A percentile compares a stretch with the other conserved stretches of the same genome.
Evolutionary conservation across 2,797 vertebrate species (phyloP).

Genomic region (Chelmon rostratus): DNA sequence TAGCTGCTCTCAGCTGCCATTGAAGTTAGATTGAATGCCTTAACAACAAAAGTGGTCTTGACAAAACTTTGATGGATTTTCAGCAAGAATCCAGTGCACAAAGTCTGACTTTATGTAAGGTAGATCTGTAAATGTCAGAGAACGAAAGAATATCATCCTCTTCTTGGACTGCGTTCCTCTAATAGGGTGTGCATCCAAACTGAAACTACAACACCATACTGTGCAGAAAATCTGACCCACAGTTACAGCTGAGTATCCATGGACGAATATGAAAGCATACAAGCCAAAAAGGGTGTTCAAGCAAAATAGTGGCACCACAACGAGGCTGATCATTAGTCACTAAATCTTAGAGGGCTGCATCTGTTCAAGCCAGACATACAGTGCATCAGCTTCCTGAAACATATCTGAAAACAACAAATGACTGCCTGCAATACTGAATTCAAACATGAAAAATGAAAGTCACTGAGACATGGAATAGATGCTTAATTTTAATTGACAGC

Average conservation of each 20-base stretch:
- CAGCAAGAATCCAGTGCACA: not conserved
- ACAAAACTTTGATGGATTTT: constrained; percentile 1
- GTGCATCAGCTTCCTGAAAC: not conserved
- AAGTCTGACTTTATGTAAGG: not conserved
- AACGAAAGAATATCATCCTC: not conserved
- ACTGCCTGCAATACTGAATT: not conserved
- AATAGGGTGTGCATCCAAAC: not conserved
- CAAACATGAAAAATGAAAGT: not conserved
- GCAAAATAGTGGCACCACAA: not conserved
- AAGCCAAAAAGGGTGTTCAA: not conserved
- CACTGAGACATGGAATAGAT: not conserved
- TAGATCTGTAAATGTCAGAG: not conserved
- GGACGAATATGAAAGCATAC: not conserved
- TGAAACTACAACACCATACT: not conserved
- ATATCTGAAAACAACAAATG: not conserved
- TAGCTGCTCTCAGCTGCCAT: not conserved
- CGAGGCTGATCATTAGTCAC: not conserved
- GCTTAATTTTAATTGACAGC: too few species aligned
- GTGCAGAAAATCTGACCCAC: not conserved
- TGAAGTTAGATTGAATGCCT: not conserved
- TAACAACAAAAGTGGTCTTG: not conserved
- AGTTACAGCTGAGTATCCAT: too few species aligned
- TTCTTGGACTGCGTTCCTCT: not conserved
- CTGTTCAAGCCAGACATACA: not conserved
- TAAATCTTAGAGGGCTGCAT: not conserved